phyloP scores from a whole-genome alignment of 2,113 vertebrate genomes.

The Melanerpes aurifrons region DNA sequence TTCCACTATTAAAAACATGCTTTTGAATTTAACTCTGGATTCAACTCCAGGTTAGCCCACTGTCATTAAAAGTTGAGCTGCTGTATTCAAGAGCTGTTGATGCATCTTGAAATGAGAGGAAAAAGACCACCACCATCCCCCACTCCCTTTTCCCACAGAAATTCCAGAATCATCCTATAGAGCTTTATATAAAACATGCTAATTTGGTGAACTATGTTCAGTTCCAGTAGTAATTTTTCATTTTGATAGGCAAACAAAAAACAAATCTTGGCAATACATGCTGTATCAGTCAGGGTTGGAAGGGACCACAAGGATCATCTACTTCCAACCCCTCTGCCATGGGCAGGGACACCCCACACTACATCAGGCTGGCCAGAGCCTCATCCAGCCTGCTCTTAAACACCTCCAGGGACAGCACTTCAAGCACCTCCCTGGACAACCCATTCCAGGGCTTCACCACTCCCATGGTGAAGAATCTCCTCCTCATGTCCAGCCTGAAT shows the following conservation, averaged over 20 bases:
- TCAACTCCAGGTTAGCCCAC: neutral
- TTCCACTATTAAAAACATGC: neutral
- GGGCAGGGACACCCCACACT: too few relatives aligned
- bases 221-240: neutral
- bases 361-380: too few relatives aligned
- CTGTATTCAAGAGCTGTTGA: neutral
- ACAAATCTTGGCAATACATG: neutral
- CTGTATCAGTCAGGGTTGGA: neutral
- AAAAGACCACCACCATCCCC: neutral
- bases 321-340: too few relatives aligned
- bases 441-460: too few relatives aligned
- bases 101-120: neutral
- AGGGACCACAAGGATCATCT: too few relatives aligned
- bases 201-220: neutral
- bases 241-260: neutral
- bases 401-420: too few relatives aligned
- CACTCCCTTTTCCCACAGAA: neutral
- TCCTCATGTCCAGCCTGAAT: too few relatives aligned
- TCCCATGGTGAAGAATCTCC: too few relatives aligned
- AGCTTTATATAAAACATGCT: neutral
- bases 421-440: too few relatives aligned
- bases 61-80: neutral
- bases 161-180: neutral
- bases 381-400: too few relatives aligned
- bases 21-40: slow-evolving; percentile 4